phyloP scores from a whole-genome alignment of 2,888 invertebrate genomes.

The Himalopsyche tibetana region DNA sequence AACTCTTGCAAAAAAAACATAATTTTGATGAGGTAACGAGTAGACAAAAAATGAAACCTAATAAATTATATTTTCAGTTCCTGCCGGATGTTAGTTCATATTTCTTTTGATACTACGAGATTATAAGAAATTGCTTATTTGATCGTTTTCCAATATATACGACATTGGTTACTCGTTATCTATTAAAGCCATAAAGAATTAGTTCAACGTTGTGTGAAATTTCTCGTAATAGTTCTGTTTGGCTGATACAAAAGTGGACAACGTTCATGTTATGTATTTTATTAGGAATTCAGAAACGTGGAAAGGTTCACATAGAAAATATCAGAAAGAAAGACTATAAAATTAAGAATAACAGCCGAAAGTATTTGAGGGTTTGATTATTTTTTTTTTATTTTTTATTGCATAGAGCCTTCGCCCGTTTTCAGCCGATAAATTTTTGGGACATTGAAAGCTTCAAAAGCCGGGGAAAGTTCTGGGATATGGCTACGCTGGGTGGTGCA shows the following conservation, averaged over 20 bases:
- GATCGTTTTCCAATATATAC: constrained; percentile 29
- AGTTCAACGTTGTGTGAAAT: constrained; percentile 1
- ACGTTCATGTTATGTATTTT: not conserved
- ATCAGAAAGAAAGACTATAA: constrained; percentile 37
- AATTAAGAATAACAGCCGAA: constrained; percentile 45
- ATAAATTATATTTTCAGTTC: no score
- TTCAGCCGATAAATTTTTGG: constrained; percentile 52
- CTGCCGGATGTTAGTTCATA: no score
- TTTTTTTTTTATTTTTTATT: constrained; percentile 49
- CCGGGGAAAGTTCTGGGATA: constrained; percentile 32
- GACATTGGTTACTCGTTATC: not conserved
- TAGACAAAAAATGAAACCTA: no score
- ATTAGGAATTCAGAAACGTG: not conserved
- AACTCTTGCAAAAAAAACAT: no score
- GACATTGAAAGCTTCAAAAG: constrained; percentile 44
- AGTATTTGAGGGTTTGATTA: constrained; percentile 50
- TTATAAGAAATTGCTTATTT: not conserved
- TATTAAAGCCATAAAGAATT: constrained; percentile 18
- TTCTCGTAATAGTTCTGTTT: not conserved
- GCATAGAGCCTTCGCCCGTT: constrained; percentile 45
- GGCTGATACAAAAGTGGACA: not conserved
- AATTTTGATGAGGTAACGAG: no score
- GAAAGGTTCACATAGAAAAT: not conserved
- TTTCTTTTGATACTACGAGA: not conserved
- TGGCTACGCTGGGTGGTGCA: not conserved